A percentile compares a stretch with the other conserved stretches of the same genome.
Evolutionary conservation across 2,888 invertebrate genomes (phyloP).

Genomic region (Plebejus argus): DNA sequence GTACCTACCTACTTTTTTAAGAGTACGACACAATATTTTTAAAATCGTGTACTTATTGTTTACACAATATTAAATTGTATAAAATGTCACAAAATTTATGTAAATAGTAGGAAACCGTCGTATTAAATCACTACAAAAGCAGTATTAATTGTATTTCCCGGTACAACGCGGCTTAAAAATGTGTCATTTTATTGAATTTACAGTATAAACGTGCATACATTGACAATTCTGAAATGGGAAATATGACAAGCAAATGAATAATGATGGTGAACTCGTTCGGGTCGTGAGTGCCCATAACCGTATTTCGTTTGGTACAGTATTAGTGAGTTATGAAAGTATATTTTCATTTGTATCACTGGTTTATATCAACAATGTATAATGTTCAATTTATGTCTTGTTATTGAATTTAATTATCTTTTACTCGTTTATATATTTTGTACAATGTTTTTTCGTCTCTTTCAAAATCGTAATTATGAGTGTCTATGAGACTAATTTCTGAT

Average conservation of each 20-base stretch:
- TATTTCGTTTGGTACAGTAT: conserved; percentile 32
- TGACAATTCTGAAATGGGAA: conserved; percentile 24
- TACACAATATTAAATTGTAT: not conserved
- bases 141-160: not conserved
- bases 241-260: conserved; percentile 46
- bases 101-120: not conserved
- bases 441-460: too few relatives aligned
- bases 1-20: not conserved
- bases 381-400: not conserved
- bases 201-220: not conserved
- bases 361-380: not conserved
- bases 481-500: too few relatives aligned
- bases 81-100: not conserved
- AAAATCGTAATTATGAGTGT: too few relatives aligned
- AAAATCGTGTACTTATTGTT: not conserved
- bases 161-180: not conserved
- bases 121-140: not conserved
- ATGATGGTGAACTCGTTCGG: conserved; percentile 52
- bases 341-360: conserved; percentile 22
- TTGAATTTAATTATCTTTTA: not conserved
- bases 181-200: not conserved
- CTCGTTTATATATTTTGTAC: too few relatives aligned
- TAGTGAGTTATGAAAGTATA: conserved; percentile 31
- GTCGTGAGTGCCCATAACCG: conserved; percentile 36
- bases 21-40: not conserved